Conservation (phyloP, 2,113 vertebrate species). For the Ciconia maguari region DNA sequence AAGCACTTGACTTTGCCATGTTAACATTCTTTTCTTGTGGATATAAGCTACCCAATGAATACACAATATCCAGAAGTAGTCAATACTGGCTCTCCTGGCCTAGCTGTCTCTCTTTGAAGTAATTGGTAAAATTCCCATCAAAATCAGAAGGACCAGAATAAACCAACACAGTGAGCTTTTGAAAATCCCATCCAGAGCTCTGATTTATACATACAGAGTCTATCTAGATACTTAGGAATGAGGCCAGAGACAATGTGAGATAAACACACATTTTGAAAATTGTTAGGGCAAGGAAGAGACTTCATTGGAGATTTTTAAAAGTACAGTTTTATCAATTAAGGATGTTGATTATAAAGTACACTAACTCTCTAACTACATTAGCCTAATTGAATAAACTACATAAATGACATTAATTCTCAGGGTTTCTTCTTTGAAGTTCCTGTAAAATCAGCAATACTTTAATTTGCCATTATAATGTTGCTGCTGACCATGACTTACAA, state of each 20-base stretch:
- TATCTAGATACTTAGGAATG: background rate
- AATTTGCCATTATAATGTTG: background rate
- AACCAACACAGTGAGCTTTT: background rate
- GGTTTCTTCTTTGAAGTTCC: background rate
- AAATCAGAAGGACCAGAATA: slow-evolving; percentile 8
- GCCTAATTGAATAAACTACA: background rate
- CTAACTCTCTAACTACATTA: background rate
- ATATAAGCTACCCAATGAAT: background rate
- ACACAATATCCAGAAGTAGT: background rate
- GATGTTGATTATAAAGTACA: background rate
- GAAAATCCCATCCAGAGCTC: background rate
- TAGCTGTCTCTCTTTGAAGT: background rate
- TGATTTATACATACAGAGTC: background rate
- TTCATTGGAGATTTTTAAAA: background rate
- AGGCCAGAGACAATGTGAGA: background rate
- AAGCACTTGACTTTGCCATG: background rate
- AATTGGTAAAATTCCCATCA: background rate
- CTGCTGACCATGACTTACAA: background rate
- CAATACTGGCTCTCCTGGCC: background rate
- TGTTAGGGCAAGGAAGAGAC: background rate
- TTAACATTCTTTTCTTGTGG: background rate
- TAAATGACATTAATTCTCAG: background rate
- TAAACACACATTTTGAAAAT: background rate
- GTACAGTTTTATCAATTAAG: background rate
- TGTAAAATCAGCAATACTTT: slow-evolving; percentile 21